These are phyloP conservation scores for Carapus acus DNA, from an alignment of 2,797 vertebrate species.

Conservation along the genomic window DNA sequence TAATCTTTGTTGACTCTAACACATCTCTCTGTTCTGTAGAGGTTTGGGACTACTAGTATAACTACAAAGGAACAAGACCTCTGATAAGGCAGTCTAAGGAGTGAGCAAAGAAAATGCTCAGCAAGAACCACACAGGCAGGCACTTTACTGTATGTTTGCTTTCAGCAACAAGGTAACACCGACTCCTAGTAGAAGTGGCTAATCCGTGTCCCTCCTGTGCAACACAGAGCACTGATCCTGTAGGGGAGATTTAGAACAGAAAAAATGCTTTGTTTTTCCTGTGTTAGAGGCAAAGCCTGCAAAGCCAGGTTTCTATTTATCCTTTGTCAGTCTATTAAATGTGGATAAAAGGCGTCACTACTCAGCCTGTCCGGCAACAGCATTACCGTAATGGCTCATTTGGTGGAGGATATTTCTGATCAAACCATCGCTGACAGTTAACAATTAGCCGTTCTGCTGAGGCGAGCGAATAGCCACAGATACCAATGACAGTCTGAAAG, in stretches of 20 bases:
- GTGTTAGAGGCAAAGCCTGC: constrained; percentile 25
- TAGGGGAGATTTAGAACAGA: constrained; percentile 30
- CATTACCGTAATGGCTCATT: constrained; percentile 5
- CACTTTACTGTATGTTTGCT: constrained; percentile 15
- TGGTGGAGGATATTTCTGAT: constrained; percentile 4
- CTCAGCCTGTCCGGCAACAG: background rate
- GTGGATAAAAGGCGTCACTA: constrained; percentile 1
- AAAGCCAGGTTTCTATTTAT: constrained; percentile 16
- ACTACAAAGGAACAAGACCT: constrained; percentile 11
- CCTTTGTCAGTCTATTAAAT: constrained; percentile 16
- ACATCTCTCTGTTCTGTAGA: constrained; percentile 11
- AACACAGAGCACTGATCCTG: constrained; percentile 34
- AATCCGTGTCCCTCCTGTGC: constrained; percentile 52
- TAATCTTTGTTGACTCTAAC: constrained; percentile 10
- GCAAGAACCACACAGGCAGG: constrained; percentile 30
- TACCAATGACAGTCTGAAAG: constrained; percentile 6
- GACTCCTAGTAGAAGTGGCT: constrained; percentile 40
- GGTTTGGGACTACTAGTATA: constrained; percentile 19
- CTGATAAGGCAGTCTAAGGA: constrained; percentile 27
- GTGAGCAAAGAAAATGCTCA: constrained; percentile 28
- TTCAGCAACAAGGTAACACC: constrained; percentile 35
- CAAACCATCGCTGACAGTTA: constrained; percentile 1
- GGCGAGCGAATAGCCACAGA: background rate
- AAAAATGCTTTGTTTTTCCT: constrained; percentile 44
- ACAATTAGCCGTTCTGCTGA: constrained; percentile 2